phyloP scores from a whole-genome alignment of 2,113 vertebrate species.

The Notothenia rossii region DNA sequence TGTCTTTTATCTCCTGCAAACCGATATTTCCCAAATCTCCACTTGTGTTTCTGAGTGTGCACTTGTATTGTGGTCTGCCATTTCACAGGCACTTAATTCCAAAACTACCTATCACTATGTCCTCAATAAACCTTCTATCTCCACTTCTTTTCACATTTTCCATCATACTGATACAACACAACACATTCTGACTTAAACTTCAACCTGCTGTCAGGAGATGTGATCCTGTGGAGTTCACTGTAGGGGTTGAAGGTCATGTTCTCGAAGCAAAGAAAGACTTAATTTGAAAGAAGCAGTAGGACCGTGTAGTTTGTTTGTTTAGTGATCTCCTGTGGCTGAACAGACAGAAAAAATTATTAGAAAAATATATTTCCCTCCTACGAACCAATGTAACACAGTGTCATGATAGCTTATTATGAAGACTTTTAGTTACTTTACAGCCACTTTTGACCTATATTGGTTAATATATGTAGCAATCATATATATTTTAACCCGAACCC shows the following conservation, averaged over 20 bases:
- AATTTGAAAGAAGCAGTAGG: not conserved
- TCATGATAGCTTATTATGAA: not conserved
- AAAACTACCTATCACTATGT: slow-evolving; percentile 1
- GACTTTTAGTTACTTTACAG: no score
- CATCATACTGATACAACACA: not conserved
- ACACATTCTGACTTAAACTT: not conserved
- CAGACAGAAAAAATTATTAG: not conserved
- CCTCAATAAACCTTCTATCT: slow-evolving; percentile 27
- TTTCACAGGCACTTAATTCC: slow-evolving; percentile 53
- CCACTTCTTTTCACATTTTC: slow-evolving; percentile 10
- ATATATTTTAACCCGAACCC: no score
- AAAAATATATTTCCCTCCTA: no score
- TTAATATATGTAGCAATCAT: no score
- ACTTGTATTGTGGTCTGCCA: slow-evolving; percentile 31
- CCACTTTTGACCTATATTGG: no score
- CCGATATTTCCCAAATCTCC: slow-evolving; percentile 30
- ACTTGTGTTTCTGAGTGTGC: slow-evolving; percentile 28
- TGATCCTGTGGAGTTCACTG: not conserved
- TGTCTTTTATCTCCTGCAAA: slow-evolving; percentile 50
- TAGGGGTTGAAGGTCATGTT: not conserved
- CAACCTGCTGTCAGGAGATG: not conserved
- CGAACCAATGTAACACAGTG: no score
- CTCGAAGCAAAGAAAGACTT: not conserved
- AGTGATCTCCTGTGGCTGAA: not conserved
- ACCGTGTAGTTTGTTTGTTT: not conserved